phyloP scores from a whole-genome alignment of 2,797 vertebrate genomes.

The Anguilla marmorata region DNA sequence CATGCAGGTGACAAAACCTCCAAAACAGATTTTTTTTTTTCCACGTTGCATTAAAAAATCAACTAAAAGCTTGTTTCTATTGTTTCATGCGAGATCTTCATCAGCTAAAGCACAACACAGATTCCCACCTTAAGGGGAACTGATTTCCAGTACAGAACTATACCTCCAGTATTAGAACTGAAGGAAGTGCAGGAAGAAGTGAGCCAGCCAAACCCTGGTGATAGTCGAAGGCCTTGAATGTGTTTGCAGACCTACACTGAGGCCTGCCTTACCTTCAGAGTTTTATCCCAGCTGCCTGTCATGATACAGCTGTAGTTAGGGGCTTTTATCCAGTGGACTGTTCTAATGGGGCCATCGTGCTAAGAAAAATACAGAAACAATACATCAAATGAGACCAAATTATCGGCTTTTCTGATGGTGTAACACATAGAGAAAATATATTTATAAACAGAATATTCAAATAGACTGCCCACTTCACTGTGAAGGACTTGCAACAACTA shows the following conservation, averaged over 20 bases:
- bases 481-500: neutral
- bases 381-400: neutral
- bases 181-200: neutral
- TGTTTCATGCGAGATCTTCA: neutral
- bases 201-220: neutral
- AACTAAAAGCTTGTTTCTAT: neutral
- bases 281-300: conserved; percentile 99
- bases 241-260: neutral
- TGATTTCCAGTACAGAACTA: neutral
- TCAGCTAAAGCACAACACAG: neutral
- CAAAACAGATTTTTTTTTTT: neutral
- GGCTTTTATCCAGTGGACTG: conserved; percentile 99
- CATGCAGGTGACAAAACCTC: neutral
- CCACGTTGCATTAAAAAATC: neutral
- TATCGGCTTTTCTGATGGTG: neutral
- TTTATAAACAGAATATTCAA: neutral
- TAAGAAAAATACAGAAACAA: conserved; percentile 51
- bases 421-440: neutral
- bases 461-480: neutral
- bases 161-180: neutral
- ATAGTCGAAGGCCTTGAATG: neutral
- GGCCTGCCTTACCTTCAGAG: conserved; percentile 79
- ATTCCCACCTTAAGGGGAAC: neutral
- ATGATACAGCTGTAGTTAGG: conserved; percentile 96
- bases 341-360: conserved; percentile 95